Evolutionary conservation across 2,113 vertebrate genomes (phyloP).

Genomic region (Vanacampus margaritifer): DNA sequence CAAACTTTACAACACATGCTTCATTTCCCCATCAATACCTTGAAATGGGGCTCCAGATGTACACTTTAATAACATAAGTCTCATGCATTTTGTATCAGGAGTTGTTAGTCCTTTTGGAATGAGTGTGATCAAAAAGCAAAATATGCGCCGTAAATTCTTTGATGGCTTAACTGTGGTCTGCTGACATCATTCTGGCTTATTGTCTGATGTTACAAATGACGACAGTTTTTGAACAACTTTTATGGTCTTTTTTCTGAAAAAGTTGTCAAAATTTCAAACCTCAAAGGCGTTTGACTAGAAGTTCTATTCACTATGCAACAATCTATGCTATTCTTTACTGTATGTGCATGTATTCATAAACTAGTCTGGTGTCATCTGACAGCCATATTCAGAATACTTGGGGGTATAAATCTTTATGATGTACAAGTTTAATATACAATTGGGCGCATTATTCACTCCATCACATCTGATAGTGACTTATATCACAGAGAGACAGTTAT

Average conservation of each 20-base stretch:
- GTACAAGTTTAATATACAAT: not conserved
- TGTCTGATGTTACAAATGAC: not conserved
- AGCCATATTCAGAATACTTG: not conserved
- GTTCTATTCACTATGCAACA: not conserved
- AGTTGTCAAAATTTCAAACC: not conserved
- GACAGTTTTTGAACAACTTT: not conserved
- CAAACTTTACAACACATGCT: no score
- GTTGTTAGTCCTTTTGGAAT: not conserved
- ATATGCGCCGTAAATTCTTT: not conserved
- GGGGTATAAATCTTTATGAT: not conserved
- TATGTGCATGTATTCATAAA: not conserved
- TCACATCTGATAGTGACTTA: constrained; percentile 28
- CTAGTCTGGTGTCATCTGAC: not conserved
- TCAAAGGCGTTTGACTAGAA: not conserved
- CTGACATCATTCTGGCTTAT: not conserved
- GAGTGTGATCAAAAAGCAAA: not conserved
- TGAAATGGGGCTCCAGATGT: no score
- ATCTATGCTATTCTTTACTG: not conserved
- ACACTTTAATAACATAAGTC: no score
- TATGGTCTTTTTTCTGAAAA: not conserved
- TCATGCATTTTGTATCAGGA: not conserved
- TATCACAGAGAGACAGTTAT: constrained; percentile 54
- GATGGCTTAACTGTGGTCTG: not conserved
- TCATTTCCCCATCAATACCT: no score
- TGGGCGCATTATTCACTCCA: constrained; percentile 9